A percentile compares a stretch with the other conserved stretches of the same genome.
These are phyloP conservation scores for Silurus aristotelis DNA, from an alignment of 2,797 vertebrate genomes.

Conservation along the genomic window DNA sequence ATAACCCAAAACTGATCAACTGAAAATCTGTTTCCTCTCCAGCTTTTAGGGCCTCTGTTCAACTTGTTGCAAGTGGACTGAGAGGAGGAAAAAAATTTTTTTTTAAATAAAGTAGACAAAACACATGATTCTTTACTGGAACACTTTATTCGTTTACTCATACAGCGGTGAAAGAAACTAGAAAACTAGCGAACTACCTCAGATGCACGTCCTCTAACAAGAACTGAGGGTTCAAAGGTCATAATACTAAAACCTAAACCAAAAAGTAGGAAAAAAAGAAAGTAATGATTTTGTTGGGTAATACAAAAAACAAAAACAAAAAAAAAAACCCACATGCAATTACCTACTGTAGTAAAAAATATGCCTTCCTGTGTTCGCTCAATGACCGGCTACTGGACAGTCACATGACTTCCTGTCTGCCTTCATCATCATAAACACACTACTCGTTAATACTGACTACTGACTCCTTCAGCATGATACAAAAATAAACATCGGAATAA, in stretches of 20 bases:
- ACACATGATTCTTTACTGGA: neutral
- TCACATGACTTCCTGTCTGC: slow-evolving; percentile 47
- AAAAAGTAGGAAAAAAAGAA: neutral
- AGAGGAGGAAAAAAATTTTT: neutral
- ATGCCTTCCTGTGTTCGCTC: slow-evolving; percentile 5
- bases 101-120: neutral
- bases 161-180: neutral
- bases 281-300: neutral
- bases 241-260: neutral
- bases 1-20: too few species aligned
- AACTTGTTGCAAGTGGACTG: neutral
- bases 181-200: neutral
- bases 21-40: too few species aligned
- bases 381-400: slow-evolving; percentile 31
- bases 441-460: slow-evolving; percentile 45
- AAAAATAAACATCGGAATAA: slow-evolving; percentile 8
- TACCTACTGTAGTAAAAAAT: slow-evolving; percentile 57
- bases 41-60: neutral
- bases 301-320: neutral
- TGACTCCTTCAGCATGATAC: slow-evolving; percentile 26
- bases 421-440: slow-evolving; percentile 47
- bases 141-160: slow-evolving; percentile 10
- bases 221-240: neutral
- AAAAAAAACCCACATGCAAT: slow-evolving; percentile 41
- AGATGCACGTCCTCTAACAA: slow-evolving; percentile 1